Conservation (phyloP, 1,140 invertebrate species). For the Thalassaphorura encarpata region DNA sequence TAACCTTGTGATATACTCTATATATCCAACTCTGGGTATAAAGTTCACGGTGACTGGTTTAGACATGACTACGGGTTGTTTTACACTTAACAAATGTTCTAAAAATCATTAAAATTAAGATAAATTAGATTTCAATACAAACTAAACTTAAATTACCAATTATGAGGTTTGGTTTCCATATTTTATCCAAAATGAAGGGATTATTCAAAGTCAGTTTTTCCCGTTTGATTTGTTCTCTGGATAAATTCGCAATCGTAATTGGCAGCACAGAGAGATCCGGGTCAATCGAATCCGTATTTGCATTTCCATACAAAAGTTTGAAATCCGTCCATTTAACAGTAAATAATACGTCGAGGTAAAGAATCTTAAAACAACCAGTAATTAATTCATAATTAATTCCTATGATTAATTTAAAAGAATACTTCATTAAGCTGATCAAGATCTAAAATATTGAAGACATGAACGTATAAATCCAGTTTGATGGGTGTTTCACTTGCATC, state of each 20-base stretch:
- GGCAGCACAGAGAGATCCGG: not conserved
- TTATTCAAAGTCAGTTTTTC: constrained; percentile 2
- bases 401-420: too few relatives aligned
- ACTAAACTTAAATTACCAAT: not conserved
- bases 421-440: not conserved
- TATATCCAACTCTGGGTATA: constrained; percentile 3
- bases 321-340: constrained; percentile 7
- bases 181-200: not conserved
- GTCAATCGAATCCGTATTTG: not conserved
- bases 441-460: constrained; percentile 6
- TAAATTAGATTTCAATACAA: too few relatives aligned
- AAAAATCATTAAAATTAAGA: too few relatives aligned
- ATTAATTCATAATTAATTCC: too few relatives aligned
- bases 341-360: not conserved
- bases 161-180: constrained; percentile 10
- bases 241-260: not conserved
- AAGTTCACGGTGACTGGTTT: constrained; percentile 17
- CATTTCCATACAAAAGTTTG: not conserved
- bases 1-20: constrained; percentile 11
- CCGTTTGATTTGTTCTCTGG: not conserved
- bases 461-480: not conserved
- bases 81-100: constrained; percentile 8
- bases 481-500: not conserved
- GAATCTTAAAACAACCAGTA: too few relatives aligned
- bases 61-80: constrained; percentile 8